phyloP scores from a whole-genome alignment of 2,113 vertebrate species.

The Microcebus jonahi region DNA sequence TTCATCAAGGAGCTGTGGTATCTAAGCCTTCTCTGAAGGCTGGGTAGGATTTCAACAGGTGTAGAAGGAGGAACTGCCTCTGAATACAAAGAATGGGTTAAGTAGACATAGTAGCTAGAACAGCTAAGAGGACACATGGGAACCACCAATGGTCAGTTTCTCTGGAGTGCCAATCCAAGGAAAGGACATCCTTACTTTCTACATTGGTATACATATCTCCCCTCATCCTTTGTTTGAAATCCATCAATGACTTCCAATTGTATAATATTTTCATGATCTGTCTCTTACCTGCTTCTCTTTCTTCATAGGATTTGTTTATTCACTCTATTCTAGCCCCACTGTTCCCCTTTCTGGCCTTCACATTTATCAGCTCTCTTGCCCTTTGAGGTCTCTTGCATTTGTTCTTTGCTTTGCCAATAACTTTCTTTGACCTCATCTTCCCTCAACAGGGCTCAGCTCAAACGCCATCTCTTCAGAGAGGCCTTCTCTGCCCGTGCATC shows the following conservation, averaged over 20 bases:
- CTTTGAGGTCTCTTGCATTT: background rate
- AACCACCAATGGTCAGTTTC: background rate
- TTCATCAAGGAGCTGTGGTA: background rate
- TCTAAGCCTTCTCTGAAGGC: background rate
- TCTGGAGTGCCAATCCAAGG: background rate
- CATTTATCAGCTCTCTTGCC: background rate
- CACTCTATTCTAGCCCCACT: background rate
- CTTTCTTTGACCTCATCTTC: conserved; percentile 22
- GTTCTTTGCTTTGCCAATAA: background rate
- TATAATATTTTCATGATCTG: background rate
- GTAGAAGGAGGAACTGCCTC: background rate
- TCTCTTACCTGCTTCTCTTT: background rate
- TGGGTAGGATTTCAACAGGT: background rate
- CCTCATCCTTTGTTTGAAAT: background rate
- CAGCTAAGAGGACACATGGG: background rate
- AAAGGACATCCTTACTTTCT: background rate
- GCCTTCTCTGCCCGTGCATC: background rate
- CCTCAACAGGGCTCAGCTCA: conserved; percentile 11
- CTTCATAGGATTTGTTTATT: background rate
- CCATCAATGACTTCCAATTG: background rate
- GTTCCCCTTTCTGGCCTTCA: background rate
- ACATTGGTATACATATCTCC: background rate
- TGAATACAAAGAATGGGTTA: background rate
- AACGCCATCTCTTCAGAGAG: conserved; percentile 21
- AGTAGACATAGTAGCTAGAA: background rate